These are phyloP conservation scores for Molorchus minor DNA, from an alignment of 2,888 invertebrate species.

Conservation along the genomic window DNA sequence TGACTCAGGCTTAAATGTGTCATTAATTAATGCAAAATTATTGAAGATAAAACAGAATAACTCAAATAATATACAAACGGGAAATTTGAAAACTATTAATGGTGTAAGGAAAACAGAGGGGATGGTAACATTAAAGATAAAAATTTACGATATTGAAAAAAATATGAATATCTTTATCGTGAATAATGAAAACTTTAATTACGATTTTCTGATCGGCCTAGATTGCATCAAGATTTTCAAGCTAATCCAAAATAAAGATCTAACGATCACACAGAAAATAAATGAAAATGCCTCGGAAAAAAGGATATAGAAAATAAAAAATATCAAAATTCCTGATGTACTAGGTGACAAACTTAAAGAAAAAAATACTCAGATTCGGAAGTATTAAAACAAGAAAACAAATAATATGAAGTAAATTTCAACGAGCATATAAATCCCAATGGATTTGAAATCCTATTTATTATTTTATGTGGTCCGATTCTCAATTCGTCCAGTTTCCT, in stretches of 20 bases:
- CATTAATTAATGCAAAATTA: conserved; percentile 38
- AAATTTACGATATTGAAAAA: conserved; percentile 35
- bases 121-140: conserved; percentile 32
- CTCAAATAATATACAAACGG: neutral
- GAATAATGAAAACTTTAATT: conserved; percentile 37
- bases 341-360: too few species aligned
- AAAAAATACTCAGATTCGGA: too few species aligned
- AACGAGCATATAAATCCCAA: conserved; percentile 29
- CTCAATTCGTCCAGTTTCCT: too few species aligned
- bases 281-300: neutral
- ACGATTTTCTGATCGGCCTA: conserved; percentile 21
- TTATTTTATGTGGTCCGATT: conserved; percentile 28
- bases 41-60: conserved; percentile 27
- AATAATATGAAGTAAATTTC: conserved; percentile 26
- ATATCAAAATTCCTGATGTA: too few species aligned
- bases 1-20: conserved; percentile 38
- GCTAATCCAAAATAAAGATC: conserved; percentile 1
- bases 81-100: conserved; percentile 33
- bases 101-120: conserved; percentile 35
- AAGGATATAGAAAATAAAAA: neutral
- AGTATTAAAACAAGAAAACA: neutral
- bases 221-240: conserved; percentile 7
- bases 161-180: conserved; percentile 35
- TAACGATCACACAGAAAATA: neutral
- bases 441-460: conserved; percentile 25